phyloP scores from a whole-genome alignment of 2,797 vertebrate species.

The Characodon lateralis region DNA sequence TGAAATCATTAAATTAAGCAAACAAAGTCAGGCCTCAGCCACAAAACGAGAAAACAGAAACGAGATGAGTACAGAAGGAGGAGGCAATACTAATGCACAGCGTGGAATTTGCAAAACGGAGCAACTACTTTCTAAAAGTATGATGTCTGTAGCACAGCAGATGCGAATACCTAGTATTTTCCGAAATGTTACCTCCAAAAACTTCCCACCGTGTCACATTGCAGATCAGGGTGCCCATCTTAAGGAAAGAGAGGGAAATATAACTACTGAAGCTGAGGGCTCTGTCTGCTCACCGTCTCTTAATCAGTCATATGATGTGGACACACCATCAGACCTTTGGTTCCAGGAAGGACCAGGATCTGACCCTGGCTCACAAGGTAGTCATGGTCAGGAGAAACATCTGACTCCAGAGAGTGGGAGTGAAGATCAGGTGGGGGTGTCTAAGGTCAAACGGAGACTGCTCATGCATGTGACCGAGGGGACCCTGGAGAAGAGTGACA shows the following conservation, averaged over 20 bases:
- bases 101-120: constrained; percentile 20
- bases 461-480: constrained; percentile 66
- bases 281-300: constrained; percentile 46
- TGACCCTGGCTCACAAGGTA: constrained; percentile 3
- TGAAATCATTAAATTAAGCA: constrained; percentile 9
- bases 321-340: constrained; percentile 75
- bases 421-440: constrained; percentile 43
- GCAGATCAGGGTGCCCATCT: constrained; percentile 51
- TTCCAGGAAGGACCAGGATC: constrained; percentile 33
- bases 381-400: constrained; percentile 26
- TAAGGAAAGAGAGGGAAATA: constrained; percentile 17
- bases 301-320: constrained; percentile 76
- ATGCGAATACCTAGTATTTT: constrained; percentile 60
- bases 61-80: constrained; percentile 4
- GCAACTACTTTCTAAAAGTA: constrained; percentile 27
- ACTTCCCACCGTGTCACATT: background rate
- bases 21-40: constrained; percentile 19
- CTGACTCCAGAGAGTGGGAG: constrained; percentile 65
- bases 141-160: constrained; percentile 58
- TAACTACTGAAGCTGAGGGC: constrained; percentile 8
- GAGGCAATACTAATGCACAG: constrained; percentile 5
- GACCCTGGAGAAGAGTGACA: background rate
- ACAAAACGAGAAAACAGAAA: constrained; percentile 21
- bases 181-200: constrained; percentile 35
- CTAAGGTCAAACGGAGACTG: constrained; percentile 78